These are phyloP conservation scores for Ctenopoma kingsleyae DNA, from an alignment of 2,797 vertebrate genomes.

Conservation along the genomic window DNA sequence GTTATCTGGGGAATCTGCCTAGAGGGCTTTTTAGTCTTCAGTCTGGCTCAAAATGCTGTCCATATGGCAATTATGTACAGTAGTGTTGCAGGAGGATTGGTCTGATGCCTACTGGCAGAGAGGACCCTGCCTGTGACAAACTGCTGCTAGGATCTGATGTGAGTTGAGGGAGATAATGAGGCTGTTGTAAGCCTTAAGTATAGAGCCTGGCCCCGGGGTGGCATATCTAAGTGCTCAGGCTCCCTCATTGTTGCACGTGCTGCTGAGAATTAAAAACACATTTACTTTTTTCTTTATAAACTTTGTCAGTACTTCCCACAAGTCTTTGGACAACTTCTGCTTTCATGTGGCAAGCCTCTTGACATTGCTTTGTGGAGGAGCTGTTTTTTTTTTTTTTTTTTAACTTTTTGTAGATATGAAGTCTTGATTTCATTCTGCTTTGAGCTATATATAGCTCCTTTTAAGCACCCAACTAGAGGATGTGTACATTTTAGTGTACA, in stretches of 20 bases:
- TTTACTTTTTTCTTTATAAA: conserved; percentile 78
- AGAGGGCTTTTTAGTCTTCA: conserved; percentile 83
- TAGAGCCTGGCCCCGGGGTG: conserved; percentile 81
- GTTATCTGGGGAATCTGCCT: conserved; percentile 87
- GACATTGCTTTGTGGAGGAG: conserved; percentile 78
- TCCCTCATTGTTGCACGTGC: conserved; percentile 80
- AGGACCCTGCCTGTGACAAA: conserved; percentile 83
- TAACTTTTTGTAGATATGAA: conserved; percentile 69
- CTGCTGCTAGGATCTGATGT: conserved; percentile 84
- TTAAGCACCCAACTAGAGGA: conserved; percentile 61
- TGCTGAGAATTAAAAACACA: conserved; percentile 81
- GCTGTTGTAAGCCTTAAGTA: conserved; percentile 87
- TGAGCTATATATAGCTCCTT: conserved; percentile 77
- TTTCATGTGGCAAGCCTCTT: conserved; percentile 79
- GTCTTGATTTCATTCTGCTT: conserved; percentile 75
- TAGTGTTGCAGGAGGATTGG: conserved; percentile 85
- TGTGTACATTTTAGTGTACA: conserved; percentile 54
- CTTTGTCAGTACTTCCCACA: conserved; percentile 76
- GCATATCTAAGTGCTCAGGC: conserved; percentile 72
- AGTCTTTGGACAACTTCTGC: conserved; percentile 79
- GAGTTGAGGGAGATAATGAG: conserved; percentile 86
- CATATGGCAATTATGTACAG: conserved; percentile 88
- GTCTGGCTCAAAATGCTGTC: conserved; percentile 86
- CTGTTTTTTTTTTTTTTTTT: conserved; percentile 27
- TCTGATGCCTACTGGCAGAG: conserved; percentile 86